Conservation (phyloP, 2,888 invertebrate genomes). For the Fabriciana adippe region DNA sequence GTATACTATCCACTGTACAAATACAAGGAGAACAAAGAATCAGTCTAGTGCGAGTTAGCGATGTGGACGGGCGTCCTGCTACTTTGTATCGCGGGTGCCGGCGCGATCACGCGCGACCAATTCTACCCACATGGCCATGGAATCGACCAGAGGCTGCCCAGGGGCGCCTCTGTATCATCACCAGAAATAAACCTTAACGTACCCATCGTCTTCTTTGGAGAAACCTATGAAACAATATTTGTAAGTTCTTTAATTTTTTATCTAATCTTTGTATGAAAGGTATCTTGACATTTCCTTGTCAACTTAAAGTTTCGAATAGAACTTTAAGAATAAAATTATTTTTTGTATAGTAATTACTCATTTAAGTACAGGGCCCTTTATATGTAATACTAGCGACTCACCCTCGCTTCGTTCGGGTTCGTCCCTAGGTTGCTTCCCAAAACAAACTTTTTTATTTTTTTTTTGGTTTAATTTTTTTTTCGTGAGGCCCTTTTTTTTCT, state of each 20-base stretch:
- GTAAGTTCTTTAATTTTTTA: conserved; percentile 12
- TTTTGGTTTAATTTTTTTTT: too few relatives aligned
- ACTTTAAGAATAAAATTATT: too few relatives aligned
- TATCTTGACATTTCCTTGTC: too few relatives aligned
- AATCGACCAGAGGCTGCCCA: conserved; percentile 79
- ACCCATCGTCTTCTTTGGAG: conserved; percentile 91
- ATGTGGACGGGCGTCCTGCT: conserved; percentile 76
- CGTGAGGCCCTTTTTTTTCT: too few relatives aligned
- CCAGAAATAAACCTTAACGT: conserved; percentile 85
- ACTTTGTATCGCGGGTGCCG: conserved; percentile 54
- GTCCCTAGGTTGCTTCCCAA: too few relatives aligned
- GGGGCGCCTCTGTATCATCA: conserved; percentile 84
- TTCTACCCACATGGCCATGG: conserved; percentile 84
- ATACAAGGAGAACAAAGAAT: conserved; percentile 18
- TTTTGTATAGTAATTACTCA: too few relatives aligned
- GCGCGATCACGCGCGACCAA: conserved; percentile 77
- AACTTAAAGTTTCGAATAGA: background rate
- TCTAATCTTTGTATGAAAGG: background rate
- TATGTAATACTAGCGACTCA: too few relatives aligned
- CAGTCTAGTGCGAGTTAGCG: conserved; percentile 54
- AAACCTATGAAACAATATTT: conserved; percentile 85
- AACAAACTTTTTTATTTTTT: too few relatives aligned
- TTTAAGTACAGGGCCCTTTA: background rate
- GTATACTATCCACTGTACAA: background rate
- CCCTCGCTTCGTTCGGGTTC: too few relatives aligned